Base-by-base conservation (phyloP, 1,140 invertebrate genomes). In the Drosophila sp. region DNA sequence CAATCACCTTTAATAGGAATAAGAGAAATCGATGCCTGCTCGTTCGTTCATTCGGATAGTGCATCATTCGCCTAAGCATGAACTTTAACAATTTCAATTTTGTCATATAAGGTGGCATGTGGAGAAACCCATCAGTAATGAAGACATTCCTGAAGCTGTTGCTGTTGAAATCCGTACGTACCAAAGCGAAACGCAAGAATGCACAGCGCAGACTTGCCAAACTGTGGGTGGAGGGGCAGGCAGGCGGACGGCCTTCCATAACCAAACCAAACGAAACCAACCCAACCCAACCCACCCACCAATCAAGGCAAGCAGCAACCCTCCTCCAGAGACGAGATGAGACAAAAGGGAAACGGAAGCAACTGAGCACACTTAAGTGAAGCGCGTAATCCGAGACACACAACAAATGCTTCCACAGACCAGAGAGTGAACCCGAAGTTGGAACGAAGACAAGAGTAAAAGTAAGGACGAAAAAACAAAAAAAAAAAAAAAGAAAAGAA, bases 381-480 rank as follows among this genome's bases (percentile, higher is more conserved):
- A 89, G 84, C 84, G 84, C 84, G 84, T 89, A 89, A 89, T 89
- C 77, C 85, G 84, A 89, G 85, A 85, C 76, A 80, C 80, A 89
- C 65, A 89, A 89, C 80, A 84, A 89, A 89, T 84, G 80, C 80
- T 68, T 54, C 66, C 68, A 65, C 63, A 68, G 33, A 44, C 30
- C 23, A 17, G 30, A 33, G 54, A 17, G 3, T 38, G n/a, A 40
- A 60, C 41, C 41, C 57, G 11, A 72, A 54, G 62, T 29, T 47
- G 41, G 55, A 11, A 57, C 56, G 38, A 30, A 44, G 63, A 44
- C 50, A 65, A 64, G 44, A 64, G 44, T 55, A 32, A 62, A 44
- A 68, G 66, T 33, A 70, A 70, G 40, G 61, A 62, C 30, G 17
- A 68, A 71, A 63, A 54, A 68, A 63, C 65, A 76, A 86, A 86